Evolutionary conservation across 2,888 invertebrate genomes (phyloP).

Genomic region (Cylloceria caligata): DNA sequence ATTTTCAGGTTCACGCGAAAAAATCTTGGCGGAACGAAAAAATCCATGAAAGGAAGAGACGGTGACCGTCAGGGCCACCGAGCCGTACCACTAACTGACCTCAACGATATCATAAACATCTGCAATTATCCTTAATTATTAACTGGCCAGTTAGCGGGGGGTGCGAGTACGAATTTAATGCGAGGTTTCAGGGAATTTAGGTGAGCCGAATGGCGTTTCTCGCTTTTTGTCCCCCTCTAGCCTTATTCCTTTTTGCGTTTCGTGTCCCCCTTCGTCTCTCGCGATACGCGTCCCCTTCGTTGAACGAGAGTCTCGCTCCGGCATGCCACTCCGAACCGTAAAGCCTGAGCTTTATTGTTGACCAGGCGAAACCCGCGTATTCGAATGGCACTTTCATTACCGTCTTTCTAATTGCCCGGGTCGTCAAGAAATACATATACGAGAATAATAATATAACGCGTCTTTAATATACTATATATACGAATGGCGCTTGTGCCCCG

Average conservation of each 20-base stretch:
- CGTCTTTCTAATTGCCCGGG: conserved; percentile 82
- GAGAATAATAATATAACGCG: conserved; percentile 58
- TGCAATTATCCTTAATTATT: conserved; percentile 82
- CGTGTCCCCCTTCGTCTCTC: conserved; percentile 46
- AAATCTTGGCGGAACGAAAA: conserved; percentile 7
- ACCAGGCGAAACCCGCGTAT: conserved; percentile 77
- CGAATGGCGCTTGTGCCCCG: background rate
- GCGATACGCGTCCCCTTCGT: background rate
- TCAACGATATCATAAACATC: conserved; percentile 80
- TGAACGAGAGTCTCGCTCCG: background rate
- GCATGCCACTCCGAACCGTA: conserved; percentile 73
- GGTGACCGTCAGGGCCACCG: conserved; percentile 46
- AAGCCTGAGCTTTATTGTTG: conserved; percentile 79
- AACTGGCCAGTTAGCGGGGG: conserved; percentile 78
- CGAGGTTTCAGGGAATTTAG: conserved; percentile 77
- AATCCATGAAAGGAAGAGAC: no score
- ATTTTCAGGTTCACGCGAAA: background rate
- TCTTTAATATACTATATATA: conserved; percentile 27
- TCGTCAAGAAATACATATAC: conserved; percentile 76
- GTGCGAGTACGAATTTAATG: conserved; percentile 76
- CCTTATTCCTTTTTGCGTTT: conserved; percentile 33
- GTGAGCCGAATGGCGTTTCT: conserved; percentile 72
- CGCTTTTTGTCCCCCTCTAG: conserved; percentile 6
- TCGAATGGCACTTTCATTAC: conserved; percentile 83
- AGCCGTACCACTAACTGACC: conserved; percentile 64